Evolutionary conservation across 2,888 invertebrate genomes (phyloP), one percentile per base, ranked within the genome.

Genomic region (Kryphioiulus occultus): DNA sequence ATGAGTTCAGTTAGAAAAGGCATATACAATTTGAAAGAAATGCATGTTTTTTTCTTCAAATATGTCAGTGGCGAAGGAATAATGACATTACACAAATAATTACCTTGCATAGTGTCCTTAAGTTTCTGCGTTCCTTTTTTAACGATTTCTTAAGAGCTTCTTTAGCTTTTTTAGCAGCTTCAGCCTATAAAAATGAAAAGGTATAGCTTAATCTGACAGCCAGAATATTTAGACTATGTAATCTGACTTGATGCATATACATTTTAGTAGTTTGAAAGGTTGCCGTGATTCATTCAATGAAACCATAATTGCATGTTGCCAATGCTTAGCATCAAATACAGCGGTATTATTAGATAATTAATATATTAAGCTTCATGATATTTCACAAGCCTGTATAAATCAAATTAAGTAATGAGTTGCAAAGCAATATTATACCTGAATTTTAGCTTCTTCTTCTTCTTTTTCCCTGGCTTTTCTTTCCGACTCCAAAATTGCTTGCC

Each of bases 101-200:
- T 84, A 89, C 89, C 87, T 96, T 97, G 91, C 96, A 96, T 78
- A 95, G 92, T 91, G 96, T 96, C 86, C 97, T 92, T 5, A 97
- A 92, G 0, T 94, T 92, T 92, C 98, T 98, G 19, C 96, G 94
- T 92, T 98, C 97, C 91, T 96, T 97, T 90, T 97, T 96, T 53
- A 98, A 92, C 59, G 95, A 95, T 91, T 96, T 97, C 92, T 97
- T 98, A 90, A 95, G 94, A 22, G 94, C 95, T 91, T 98, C 98
- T 53, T 96, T 94, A 91, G 98, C 97, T 88, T 96, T 96, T 86
- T 97, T 95, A 32, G 95, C 94, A 3, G 94, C 95, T 89, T 97
- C 97, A 86, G 96, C 94, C 90, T 95, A 94, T 3, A 15, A 87
- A 83, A 85, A 30, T 26, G 87, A 86, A 85, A 42, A 42, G 68